Evolutionary conservation across 2,888 invertebrate genomes (phyloP).

Genomic region (Torymus tubicola): DNA sequence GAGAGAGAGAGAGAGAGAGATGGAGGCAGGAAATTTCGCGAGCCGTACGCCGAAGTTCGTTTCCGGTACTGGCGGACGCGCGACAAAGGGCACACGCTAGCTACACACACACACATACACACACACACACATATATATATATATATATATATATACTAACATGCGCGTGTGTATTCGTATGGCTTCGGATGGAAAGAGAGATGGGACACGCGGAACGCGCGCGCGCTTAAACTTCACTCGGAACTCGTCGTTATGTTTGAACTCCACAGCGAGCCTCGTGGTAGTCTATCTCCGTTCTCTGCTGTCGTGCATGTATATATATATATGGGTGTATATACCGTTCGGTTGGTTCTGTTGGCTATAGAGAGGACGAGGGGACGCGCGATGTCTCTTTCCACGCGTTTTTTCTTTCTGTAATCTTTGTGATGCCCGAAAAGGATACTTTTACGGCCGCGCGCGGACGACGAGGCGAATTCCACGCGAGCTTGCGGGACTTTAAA

Average conservation of each 20-base stretch:
- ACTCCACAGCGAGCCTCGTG: slow-evolving; percentile 37
- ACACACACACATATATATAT: too few species aligned
- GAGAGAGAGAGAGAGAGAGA: neutral
- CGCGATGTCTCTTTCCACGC: neutral
- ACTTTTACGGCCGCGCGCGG: neutral
- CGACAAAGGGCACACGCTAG: slow-evolving; percentile 46
- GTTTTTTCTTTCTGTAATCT: neutral
- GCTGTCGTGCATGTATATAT: too few species aligned
- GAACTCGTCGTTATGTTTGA: slow-evolving; percentile 53
- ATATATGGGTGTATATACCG: too few species aligned
- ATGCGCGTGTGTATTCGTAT: slow-evolving; percentile 23
- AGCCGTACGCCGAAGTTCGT: slow-evolving; percentile 55
- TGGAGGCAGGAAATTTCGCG: slow-evolving; percentile 53
- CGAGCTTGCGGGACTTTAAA: too few species aligned
- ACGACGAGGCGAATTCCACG: neutral
- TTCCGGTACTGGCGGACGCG: slow-evolving; percentile 47
- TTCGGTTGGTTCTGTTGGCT: too few species aligned
- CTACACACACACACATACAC: neutral
- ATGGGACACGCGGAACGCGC: neutral
- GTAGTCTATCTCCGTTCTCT: slow-evolving; percentile 28
- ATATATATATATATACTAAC: too few species aligned
- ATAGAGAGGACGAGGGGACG: neutral
- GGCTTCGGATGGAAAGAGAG: slow-evolving; percentile 34
- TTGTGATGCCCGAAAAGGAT: slow-evolving; percentile 4
- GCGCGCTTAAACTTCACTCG: slow-evolving; percentile 47